phyloP scores from a whole-genome alignment of 2,888 invertebrate species.

The Melinaea marsaeus region DNA sequence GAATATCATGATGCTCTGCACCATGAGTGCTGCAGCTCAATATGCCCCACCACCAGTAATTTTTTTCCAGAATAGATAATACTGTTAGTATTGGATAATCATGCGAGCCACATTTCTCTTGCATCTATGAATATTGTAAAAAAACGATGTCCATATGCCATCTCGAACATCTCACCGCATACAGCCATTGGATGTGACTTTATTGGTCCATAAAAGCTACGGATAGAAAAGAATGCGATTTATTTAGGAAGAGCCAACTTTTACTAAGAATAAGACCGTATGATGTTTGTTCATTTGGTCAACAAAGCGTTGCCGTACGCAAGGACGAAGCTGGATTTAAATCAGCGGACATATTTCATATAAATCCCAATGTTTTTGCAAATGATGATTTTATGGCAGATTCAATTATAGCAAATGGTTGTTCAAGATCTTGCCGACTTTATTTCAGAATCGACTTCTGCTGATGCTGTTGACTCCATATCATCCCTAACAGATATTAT shows the following conservation, averaged over 20 bases:
- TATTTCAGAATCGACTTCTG: neutral
- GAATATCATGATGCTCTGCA: no score
- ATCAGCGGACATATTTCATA: no score
- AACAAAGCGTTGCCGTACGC: slow-evolving; percentile 22
- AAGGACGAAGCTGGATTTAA: slow-evolving; percentile 9
- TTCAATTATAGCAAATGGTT: no score
- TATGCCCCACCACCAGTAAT: slow-evolving; percentile 25
- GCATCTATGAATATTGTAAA: no score
- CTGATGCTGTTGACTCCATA: neutral
- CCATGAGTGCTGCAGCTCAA: no score
- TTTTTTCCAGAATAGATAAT: slow-evolving; percentile 32
- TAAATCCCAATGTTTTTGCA: no score
- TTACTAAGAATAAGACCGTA: slow-evolving; percentile 36
- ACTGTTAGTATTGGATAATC: slow-evolving; percentile 34
- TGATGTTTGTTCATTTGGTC: slow-evolving; percentile 32
- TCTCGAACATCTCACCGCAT: slow-evolving; percentile 19
- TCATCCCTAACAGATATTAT: no score
- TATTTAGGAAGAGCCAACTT: neutral
- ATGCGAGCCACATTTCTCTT: slow-evolving; percentile 31
- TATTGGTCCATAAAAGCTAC: neutral
- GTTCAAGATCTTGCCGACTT: no score
- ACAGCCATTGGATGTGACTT: neutral
- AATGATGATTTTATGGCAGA: no score
- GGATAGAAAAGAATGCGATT: slow-evolving; percentile 9
- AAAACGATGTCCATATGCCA: neutral